A percentile compares a stretch with the other conserved stretches of the same genome.
phyloP scores from a whole-genome alignment of 1,140 invertebrate genomes.

The Drosophila leontia region DNA sequence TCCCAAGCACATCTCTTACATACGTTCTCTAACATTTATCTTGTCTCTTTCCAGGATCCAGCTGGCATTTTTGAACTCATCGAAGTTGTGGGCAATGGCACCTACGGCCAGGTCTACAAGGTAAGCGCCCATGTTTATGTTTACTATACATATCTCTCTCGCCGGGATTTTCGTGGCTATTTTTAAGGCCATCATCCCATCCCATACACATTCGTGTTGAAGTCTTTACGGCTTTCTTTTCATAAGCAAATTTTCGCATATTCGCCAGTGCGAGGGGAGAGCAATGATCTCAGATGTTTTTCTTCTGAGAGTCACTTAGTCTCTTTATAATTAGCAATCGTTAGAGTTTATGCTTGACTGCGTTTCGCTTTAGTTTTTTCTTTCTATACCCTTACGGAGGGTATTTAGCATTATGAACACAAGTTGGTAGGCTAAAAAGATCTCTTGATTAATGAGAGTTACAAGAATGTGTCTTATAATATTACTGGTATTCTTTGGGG shows the following conservation, averaged over 20 bases:
- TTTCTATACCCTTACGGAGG: slow-evolving; percentile 23
- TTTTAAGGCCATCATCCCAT: slow-evolving; percentile 18
- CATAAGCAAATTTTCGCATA: slow-evolving; percentile 39
- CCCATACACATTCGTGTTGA: slow-evolving; percentile 16
- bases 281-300: slow-evolving; percentile 48
- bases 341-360: slow-evolving; percentile 79
- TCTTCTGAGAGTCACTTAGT: slow-evolving; percentile 48
- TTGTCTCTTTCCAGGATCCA: slow-evolving; percentile 92
- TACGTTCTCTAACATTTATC: slow-evolving; percentile 64
- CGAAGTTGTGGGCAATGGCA: slow-evolving; percentile 99
- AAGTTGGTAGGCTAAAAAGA: not conserved
- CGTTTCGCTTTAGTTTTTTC: slow-evolving; percentile 54
- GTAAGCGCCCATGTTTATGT: slow-evolving; percentile 86
- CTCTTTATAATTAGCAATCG: slow-evolving; percentile 77
- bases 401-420: not conserved
- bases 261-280: slow-evolving; percentile 17
- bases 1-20: slow-evolving; percentile 14
- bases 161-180: slow-evolving; percentile 9
- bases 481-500: not conserved
- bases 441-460: not conserved
- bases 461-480: not conserved
- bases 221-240: slow-evolving; percentile 40
- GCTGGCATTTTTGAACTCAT: slow-evolving; percentile 99
- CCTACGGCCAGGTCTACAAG: slow-evolving; percentile 99
- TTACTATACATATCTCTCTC: slow-evolving; percentile 4